A percentile compares a stretch with the other conserved stretches of the same genome.
Conservation (phyloP, 2,888 invertebrate species). For the Eupelmus urozonus region DNA sequence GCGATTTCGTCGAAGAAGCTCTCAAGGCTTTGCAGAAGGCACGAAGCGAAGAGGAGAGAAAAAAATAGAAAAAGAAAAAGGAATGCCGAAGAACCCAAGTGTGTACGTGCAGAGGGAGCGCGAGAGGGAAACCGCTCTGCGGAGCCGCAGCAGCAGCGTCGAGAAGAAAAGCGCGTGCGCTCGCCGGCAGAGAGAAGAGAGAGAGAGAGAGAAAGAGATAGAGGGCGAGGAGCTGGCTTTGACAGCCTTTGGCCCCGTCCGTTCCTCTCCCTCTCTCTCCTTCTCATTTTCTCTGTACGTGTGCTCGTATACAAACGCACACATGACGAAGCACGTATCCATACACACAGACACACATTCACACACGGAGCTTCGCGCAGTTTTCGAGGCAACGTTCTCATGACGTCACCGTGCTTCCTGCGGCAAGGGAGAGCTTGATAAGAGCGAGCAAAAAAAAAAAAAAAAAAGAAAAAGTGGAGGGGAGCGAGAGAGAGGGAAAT, state of each 20-base stretch:
- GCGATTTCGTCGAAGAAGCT: background rate
- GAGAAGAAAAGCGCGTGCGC: conserved; percentile 29
- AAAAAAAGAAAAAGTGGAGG: conserved; percentile 18
- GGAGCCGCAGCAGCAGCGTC: background rate
- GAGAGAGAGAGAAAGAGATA: no score
- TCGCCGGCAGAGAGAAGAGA: background rate
- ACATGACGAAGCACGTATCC: background rate
- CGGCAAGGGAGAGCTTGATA: conserved; percentile 31
- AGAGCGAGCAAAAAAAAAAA: background rate
- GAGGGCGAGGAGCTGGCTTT: background rate
- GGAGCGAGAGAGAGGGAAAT: conserved; percentile 25
- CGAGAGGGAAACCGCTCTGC: conserved; percentile 5
- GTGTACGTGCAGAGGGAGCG: background rate
- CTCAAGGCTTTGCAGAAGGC: no score
- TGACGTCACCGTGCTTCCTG: conserved; percentile 60
- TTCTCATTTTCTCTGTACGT: background rate
- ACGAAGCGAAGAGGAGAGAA: background rate
- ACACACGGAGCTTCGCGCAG: background rate
- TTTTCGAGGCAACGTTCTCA: conserved; percentile 52
- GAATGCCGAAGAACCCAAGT: background rate
- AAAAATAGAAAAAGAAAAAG: background rate
- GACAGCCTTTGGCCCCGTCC: conserved; percentile 7
- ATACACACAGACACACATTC: background rate
- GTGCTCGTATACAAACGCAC: background rate
- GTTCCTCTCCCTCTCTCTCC: background rate